phyloP scores from a whole-genome alignment of 2,113 vertebrate species.

The Neolamprologus devosi region DNA sequence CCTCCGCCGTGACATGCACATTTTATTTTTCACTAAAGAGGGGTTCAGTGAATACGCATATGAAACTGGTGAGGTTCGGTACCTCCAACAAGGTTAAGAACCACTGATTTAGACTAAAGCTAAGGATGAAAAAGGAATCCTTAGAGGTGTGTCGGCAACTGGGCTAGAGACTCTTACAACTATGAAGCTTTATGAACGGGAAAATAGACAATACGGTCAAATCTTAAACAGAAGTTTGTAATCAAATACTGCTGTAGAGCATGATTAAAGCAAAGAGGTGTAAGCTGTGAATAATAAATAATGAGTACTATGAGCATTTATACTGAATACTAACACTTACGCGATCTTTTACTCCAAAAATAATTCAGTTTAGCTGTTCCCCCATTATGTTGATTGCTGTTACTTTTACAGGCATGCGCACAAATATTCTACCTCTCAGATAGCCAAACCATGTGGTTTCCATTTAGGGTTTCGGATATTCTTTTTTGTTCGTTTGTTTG shows the following conservation, averaged over 20 bases:
- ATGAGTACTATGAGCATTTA: neutral
- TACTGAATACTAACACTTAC: neutral
- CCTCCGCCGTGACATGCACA: too few relatives aligned
- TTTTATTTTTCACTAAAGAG: too few relatives aligned
- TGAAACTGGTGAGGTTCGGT: too few relatives aligned
- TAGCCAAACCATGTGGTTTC: neutral
- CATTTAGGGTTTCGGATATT: neutral
- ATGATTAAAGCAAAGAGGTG: neutral
- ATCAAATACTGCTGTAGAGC: neutral
- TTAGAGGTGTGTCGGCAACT: neutral
- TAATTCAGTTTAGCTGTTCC: neutral
- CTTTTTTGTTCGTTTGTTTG: neutral
- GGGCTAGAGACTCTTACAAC: neutral
- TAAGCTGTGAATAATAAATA: neutral
- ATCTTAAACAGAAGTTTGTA: neutral
- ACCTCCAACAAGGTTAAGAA: too few relatives aligned
- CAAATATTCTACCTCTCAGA: neutral
- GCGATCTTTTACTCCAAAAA: neutral
- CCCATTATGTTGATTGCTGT: neutral
- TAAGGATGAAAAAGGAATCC: neutral
- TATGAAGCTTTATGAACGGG: neutral
- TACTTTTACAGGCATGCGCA: neutral
- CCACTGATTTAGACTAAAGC: neutral
- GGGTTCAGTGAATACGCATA: too few relatives aligned
- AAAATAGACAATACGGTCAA: neutral